Evolutionary conservation across 92 coral and sea anemone genomes (phyloP).

Genomic region (Isaurus tuberculatus): DNA sequence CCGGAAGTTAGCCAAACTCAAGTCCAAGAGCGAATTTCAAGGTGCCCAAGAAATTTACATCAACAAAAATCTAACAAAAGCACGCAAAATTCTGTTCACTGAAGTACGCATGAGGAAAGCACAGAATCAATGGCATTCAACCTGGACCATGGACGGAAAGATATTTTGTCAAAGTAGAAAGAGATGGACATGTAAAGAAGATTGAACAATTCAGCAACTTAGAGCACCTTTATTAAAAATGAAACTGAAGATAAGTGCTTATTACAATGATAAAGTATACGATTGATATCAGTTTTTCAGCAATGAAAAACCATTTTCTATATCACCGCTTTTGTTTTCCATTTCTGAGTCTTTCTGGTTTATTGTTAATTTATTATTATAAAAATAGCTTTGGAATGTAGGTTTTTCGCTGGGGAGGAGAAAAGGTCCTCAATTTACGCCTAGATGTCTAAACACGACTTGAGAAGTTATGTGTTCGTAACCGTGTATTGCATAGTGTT

Average conservation of each 20-base stretch:
- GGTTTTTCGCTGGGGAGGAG: no score
- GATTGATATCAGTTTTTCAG: not conserved
- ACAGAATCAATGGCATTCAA: constrained; percentile 4
- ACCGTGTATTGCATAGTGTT: not conserved
- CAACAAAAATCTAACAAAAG: not conserved
- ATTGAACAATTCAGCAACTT: not conserved
- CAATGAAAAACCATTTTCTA: not conserved
- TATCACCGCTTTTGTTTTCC: not conserved
- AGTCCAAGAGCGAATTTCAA: not conserved
- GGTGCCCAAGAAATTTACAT: not conserved
- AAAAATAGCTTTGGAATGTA: no score
- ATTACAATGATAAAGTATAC: not conserved
- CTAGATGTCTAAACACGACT: not conserved
- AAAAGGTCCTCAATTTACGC: not conserved
- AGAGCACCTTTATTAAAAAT: not conserved
- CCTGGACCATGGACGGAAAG: constrained; percentile 17
- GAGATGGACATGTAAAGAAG: not conserved
- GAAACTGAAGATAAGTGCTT: constrained; percentile 1
- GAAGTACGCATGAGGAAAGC: not conserved
- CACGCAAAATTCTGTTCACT: not conserved
- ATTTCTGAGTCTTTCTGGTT: no score
- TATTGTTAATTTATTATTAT: no score
- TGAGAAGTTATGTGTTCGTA: not conserved
- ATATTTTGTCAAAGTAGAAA: constrained; percentile 7
- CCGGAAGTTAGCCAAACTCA: not conserved